Percentiles rank a stretch among this genome's conserved stretches.
These are phyloP conservation scores for Symphodus melops DNA, from an alignment of 2,113 vertebrate species.

Conservation along the genomic window DNA sequence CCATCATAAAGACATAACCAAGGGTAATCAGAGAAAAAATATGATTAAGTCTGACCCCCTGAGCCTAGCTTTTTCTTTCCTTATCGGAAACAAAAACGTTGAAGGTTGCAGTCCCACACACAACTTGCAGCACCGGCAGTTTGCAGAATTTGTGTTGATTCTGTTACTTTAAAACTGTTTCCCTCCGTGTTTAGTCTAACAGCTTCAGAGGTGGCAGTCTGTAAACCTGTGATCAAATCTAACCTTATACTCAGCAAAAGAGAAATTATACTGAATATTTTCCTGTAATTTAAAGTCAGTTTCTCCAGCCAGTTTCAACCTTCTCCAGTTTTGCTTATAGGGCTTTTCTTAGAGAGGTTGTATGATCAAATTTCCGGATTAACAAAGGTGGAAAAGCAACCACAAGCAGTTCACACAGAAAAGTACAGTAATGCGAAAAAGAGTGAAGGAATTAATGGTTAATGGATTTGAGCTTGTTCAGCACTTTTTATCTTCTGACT, in stretches of 20 bases:
- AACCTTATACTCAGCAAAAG: conserved; percentile 19
- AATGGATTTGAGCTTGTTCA: too few species aligned
- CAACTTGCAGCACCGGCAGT: too few species aligned
- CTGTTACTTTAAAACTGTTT: not conserved
- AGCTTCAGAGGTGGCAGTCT: conserved; percentile 21
- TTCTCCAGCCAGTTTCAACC: conserved; percentile 6
- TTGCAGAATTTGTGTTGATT: not conserved
- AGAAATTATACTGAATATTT: conserved; percentile 28
- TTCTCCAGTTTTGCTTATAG: not conserved
- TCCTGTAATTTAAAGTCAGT: conserved; percentile 24
- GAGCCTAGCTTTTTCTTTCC: conserved; percentile 22
- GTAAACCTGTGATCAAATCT: conserved; percentile 19
- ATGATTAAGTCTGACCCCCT: conserved; percentile 32
- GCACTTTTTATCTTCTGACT: too few species aligned
- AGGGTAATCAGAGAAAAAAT: conserved; percentile 37
- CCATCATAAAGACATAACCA: conserved; percentile 27
- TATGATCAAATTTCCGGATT: not conserved
- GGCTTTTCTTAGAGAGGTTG: not conserved
- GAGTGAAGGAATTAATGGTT: too few species aligned
- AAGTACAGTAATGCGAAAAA: too few species aligned
- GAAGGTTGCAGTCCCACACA: not conserved
- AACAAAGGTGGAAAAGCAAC: not conserved
- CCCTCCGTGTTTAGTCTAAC: not conserved
- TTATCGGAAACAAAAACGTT: conserved; percentile 14
- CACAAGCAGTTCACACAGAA: not conserved